Evolutionary conservation across 2,113 vertebrate genomes (phyloP), one percentile per base, ranked within the genome.

Genomic region (Phylloscopus trochilus): DNA sequence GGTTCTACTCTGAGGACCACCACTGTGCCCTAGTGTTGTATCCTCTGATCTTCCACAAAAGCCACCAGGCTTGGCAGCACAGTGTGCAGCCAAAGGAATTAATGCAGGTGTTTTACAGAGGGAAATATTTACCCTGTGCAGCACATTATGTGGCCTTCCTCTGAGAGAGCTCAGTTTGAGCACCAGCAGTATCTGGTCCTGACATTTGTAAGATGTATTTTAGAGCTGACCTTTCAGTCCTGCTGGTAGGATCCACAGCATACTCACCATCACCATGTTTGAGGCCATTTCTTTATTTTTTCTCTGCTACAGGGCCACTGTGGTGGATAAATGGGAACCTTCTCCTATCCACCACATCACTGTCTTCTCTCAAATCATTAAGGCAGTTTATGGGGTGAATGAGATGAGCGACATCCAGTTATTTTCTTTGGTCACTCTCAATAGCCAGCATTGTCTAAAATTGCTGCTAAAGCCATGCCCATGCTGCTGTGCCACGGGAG

Each of bases 401-500:
- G 31, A 80, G 55, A 49, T 62, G 28, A 78, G n/a, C 2, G 10
- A 55, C 56, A 39, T 21, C 7, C 28, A 63, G 59, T 78, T 89
- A 47, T 93, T 69, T 75, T 55, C 52, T 76, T 87, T 64, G 31
- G 43, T 53, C 0, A 5, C 67, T 92, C 60, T 56, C 46, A 81
- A 15, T n/a, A 80, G 47, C 35, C 5, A 11, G 16, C 4, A 6
- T 68, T 73, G 39, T 56, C 33, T 72, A 68, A 95, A 83, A 68
- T 33, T 23, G 35, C 62, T 75, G 1, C 83, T 89, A 2, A 70
- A 83, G 51, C n/a, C 33, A 8, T 1, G 5, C 18, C 47, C 75
- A 53, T 22, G 37, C 27, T 2, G 2, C 0, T 0, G 9, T 74
- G 37, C 23, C 19, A 81, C 0, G 0, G 47, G 53, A 90, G 9